A percentile compares a stretch with the other conserved stretches of the same genome.
phyloP scores from a whole-genome alignment of 2,888 invertebrate genomes.

The Sepioteuthis lessoniana region DNA sequence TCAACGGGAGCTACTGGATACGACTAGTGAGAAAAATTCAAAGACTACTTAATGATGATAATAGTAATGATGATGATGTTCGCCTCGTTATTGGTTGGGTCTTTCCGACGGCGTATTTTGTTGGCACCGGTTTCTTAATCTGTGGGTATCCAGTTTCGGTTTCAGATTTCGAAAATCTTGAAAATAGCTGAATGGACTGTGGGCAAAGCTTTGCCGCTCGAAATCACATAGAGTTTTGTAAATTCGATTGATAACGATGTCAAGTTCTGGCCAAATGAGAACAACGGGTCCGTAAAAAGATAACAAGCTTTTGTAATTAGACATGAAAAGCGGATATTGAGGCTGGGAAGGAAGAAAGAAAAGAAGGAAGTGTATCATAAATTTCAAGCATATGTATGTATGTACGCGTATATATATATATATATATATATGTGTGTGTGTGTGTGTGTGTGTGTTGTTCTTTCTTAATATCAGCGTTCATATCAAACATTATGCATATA shows the following conservation, averaged over 20 bases:
- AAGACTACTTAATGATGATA: too few relatives aligned
- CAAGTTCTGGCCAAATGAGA: not conserved
- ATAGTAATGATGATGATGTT: too few relatives aligned
- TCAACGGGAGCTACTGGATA: too few relatives aligned
- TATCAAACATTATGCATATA: too few relatives aligned
- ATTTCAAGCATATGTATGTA: not conserved
- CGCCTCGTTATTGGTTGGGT: not conserved
- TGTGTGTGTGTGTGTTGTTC: too few relatives aligned
- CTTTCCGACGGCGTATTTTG: not conserved
- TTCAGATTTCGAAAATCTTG: not conserved
- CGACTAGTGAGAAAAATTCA: too few relatives aligned
- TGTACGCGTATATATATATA: not conserved
- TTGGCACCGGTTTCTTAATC: not conserved
- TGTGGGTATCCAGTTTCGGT: not conserved
- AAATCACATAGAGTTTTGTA: not conserved
- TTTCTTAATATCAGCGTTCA: too few relatives aligned
- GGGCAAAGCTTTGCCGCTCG: not conserved
- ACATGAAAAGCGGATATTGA: not conserved
- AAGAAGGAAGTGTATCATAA: not conserved
- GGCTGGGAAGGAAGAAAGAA: not conserved
- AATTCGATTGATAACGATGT: conserved; percentile 20
- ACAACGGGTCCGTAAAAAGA: not conserved
- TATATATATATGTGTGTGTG: not conserved
- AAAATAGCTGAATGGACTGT: not conserved
- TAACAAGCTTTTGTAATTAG: not conserved